phyloP scores from a whole-genome alignment of 2,113 vertebrate species.

The Hymenochirus boettgeri region DNA sequence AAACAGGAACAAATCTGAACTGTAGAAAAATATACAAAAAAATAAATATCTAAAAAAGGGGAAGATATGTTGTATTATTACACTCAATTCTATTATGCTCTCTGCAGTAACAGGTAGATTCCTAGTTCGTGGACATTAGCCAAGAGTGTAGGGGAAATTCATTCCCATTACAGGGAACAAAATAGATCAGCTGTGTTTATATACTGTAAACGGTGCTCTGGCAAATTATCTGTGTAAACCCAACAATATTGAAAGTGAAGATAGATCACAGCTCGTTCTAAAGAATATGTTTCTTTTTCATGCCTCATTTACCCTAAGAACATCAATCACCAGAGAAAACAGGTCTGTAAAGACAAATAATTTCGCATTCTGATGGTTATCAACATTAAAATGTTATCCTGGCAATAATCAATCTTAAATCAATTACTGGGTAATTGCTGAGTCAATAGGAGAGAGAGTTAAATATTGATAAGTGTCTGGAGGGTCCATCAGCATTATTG shows the following conservation, averaged over 20 bases:
- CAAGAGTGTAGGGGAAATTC: background rate
- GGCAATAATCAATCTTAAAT: conserved; percentile 81
- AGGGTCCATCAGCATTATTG: conserved; percentile 70
- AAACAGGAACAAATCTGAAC: too few relatives aligned
- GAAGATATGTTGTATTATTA: too few relatives aligned
- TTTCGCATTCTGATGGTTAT: conserved; percentile 47
- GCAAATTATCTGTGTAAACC: conserved; percentile 15
- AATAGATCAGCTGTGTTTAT: background rate
- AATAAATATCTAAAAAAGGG: too few relatives aligned
- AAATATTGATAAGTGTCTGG: conserved; percentile 82
- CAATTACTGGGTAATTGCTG: conserved; percentile 77
- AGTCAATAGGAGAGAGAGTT: conserved; percentile 73
- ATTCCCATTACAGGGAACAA: background rate
- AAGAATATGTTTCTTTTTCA: conserved; percentile 43
- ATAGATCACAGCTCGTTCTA: conserved; percentile 27
- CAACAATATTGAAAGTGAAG: conserved; percentile 34
- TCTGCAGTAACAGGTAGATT: too few relatives aligned
- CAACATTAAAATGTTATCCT: conserved; percentile 54
- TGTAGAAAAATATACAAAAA: too few relatives aligned
- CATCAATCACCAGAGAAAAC: conserved; percentile 19
- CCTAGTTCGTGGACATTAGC: too few relatives aligned
- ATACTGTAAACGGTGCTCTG: conserved; percentile 14
- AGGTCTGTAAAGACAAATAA: conserved; percentile 38
- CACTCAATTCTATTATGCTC: too few relatives aligned
- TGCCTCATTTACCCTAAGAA: conserved; percentile 33